These are phyloP conservation scores for Encarsia formosa DNA, from an alignment of 2,888 invertebrate genomes.

Conservation along the genomic window DNA sequence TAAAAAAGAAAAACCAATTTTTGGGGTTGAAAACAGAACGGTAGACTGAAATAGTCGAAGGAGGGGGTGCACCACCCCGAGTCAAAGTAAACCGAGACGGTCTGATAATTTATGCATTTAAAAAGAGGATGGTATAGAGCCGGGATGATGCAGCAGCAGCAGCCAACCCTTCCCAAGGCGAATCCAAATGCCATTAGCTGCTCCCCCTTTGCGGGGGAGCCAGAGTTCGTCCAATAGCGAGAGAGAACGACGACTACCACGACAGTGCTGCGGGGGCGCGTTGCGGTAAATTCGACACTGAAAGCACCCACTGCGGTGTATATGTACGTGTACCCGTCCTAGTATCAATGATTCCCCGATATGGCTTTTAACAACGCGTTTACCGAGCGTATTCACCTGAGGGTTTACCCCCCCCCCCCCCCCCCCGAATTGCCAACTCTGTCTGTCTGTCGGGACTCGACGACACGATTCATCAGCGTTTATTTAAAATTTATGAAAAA, in stretches of 20 bases:
- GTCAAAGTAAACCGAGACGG: conserved; percentile 9
- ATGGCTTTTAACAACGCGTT: conserved; percentile 42
- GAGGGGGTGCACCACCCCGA: too few species aligned
- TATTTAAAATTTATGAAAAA: too few species aligned
- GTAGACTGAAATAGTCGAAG: conserved; percentile 4
- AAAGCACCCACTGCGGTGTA: conserved; percentile 28
- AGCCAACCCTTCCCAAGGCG: conserved; percentile 34
- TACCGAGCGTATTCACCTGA: conserved; percentile 29
- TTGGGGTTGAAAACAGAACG: too few species aligned
- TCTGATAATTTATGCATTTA: conserved; percentile 45
- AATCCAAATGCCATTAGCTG: conserved; percentile 29
- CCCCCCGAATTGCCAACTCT: too few species aligned
- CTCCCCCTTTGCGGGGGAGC: conserved; percentile 22
- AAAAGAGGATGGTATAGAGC: conserved; percentile 28
- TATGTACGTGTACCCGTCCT: conserved; percentile 25
- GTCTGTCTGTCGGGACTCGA: too few species aligned
- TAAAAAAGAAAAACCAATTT: too few species aligned
- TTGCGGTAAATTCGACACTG: conserved; percentile 33
- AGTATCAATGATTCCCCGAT: conserved; percentile 27
- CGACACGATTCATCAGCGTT: too few species aligned
- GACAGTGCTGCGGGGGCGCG: conserved; percentile 10
- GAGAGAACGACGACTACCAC: conserved; percentile 11
- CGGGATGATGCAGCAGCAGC: conserved; percentile 13
- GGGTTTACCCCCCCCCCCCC: too few species aligned
- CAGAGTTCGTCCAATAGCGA: conserved; percentile 27